Evolutionary conservation across 1,140 invertebrate genomes (phyloP).

Genomic region (Andricus grossulariae): DNA sequence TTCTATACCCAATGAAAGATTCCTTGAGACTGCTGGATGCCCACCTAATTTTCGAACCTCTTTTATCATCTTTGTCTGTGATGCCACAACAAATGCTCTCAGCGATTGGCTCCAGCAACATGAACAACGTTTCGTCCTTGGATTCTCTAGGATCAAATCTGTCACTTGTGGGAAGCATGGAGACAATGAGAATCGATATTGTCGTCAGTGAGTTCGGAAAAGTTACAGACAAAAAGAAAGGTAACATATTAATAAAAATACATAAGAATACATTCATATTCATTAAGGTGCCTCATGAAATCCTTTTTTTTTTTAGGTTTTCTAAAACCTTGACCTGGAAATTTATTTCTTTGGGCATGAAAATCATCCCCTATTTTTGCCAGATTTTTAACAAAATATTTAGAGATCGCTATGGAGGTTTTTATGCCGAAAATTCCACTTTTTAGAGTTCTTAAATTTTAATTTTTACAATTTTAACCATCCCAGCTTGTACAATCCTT

Average conservation of each 20-base stretch:
- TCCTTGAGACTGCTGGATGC: conserved; percentile 90
- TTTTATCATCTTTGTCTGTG: conserved; percentile 88
- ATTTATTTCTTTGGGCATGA: no score
- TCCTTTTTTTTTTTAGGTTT: no score
- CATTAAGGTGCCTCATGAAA: no score
- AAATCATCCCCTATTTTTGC: no score
- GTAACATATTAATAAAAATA: conserved; percentile 42
- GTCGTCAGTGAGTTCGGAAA: conserved; percentile 90
- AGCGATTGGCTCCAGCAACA: conserved; percentile 74
- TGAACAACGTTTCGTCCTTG: conserved; percentile 80
- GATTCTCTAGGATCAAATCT: conserved; percentile 94
- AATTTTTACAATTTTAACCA: no score
- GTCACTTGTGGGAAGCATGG: conserved; percentile 90
- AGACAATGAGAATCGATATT: conserved; percentile 93
- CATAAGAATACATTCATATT: no score
- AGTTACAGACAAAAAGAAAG: conserved; percentile 75
- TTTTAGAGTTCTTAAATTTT: no score
- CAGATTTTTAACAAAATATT: no score
- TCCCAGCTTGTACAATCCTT: no score
- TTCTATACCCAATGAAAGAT: conserved; percentile 86
- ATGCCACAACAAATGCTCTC: conserved; percentile 89
- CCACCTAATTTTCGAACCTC: conserved; percentile 93
- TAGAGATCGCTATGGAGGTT: no score
- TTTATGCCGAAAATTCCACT: no score
- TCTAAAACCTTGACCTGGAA: no score